phyloP scores from a whole-genome alignment of 2,113 vertebrate genomes.

The Enhydra lutris region DNA sequence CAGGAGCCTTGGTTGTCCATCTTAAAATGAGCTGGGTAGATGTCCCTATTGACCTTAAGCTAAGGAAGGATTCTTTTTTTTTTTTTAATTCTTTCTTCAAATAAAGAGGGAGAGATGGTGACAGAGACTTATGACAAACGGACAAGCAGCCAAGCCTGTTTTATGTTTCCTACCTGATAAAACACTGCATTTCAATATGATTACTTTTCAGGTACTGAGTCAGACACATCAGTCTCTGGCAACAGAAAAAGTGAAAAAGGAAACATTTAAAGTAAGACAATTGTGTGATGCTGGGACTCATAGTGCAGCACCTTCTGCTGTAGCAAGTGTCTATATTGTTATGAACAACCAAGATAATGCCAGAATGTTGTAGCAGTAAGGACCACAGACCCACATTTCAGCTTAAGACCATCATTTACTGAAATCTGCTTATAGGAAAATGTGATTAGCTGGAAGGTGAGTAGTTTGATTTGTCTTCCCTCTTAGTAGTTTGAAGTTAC shows the following conservation, averaged over 20 bases:
- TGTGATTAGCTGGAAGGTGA: neutral
- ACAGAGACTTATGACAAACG: neutral
- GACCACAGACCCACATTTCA: neutral
- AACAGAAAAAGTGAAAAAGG: neutral
- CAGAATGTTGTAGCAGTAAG: neutral
- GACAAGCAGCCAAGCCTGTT: neutral
- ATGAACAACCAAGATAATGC: neutral
- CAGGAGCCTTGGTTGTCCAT: neutral
- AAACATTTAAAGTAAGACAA: neutral
- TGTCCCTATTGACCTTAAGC: neutral
- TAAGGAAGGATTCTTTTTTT: neutral
- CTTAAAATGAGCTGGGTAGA: neutral
- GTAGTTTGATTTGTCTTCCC: neutral
- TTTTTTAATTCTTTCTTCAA: neutral
- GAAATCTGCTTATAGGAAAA: neutral
- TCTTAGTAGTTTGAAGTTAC: neutral
- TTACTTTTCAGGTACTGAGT: neutral
- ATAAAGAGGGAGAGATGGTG: neutral
- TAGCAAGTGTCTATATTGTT: neutral
- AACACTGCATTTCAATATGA: neutral
- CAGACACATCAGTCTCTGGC: neutral
- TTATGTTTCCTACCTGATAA: neutral
- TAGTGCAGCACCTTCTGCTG: fast-evolving
- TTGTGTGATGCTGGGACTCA: fast-evolving
- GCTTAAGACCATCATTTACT: neutral